Conservation (phyloP, 2,888 invertebrate species). For the Lepidocyrtinus sp. region DNA sequence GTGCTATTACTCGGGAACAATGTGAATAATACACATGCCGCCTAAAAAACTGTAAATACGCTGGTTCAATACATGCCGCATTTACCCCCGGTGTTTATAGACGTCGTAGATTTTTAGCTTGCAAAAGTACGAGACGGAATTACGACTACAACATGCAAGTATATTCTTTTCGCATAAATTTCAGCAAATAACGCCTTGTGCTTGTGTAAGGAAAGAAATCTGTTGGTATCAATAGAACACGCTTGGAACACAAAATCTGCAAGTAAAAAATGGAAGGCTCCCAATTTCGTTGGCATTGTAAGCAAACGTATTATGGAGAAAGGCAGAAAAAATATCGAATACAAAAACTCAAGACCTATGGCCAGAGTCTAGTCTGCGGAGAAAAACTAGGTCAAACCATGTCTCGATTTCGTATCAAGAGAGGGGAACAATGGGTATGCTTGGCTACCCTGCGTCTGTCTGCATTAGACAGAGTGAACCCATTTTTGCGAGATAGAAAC, state of each 20-base stretch:
- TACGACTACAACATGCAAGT: too few species aligned
- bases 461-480: background rate
- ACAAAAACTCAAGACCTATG: conserved; percentile 8
- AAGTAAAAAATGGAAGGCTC: too few species aligned
- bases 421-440: background rate
- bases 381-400: conserved; percentile 54
- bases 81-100: too few species aligned
- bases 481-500: background rate
- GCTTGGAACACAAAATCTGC: too few species aligned
- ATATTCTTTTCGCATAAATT: background rate
- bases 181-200: background rate
- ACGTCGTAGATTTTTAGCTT: too few species aligned
- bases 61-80: too few species aligned
- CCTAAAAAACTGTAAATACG: too few species aligned
- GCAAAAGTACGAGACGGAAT: too few species aligned
- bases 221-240: background rate
- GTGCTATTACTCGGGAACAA: too few species aligned
- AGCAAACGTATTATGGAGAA: background rate
- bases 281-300: background rate
- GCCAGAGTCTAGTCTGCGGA: conserved; percentile 39
- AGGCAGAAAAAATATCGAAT: background rate
- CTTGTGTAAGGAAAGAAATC: background rate
- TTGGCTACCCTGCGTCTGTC: conserved; percentile 2
- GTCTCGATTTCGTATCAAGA: background rate
- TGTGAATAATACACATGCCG: too few species aligned